Conservation (phyloP, 2,113 vertebrate species). For the Ploceus nigricollis region DNA sequence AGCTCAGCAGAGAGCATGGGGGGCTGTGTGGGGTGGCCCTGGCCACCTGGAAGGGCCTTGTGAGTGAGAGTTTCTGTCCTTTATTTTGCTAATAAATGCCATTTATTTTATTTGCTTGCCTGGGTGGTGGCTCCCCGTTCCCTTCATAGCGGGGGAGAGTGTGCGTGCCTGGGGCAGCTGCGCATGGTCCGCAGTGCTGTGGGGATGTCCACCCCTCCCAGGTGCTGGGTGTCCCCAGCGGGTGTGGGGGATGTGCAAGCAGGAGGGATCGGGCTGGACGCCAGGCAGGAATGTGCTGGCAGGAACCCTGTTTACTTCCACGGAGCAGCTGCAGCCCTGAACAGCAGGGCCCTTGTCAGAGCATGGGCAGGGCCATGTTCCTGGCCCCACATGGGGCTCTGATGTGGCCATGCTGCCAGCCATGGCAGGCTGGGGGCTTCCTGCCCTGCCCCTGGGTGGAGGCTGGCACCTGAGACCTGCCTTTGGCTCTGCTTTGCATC, state of each 20-base stretch:
- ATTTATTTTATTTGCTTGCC: conserved; percentile 30
- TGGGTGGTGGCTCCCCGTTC: not conserved
- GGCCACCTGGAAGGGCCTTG: not conserved
- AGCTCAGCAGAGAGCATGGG: not conserved
- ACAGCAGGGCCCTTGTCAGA: conserved; percentile 38
- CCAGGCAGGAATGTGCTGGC: conserved; percentile 61
- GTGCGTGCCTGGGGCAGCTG: not conserved
- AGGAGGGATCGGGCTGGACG: not conserved
- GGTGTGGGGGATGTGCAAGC: not conserved
- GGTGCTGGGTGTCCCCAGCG: not conserved
- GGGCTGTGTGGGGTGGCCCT: not conserved
- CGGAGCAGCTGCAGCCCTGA: not conserved
- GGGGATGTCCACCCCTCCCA: not conserved
- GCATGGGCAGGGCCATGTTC: not conserved
- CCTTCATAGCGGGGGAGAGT: rapidly evolving
- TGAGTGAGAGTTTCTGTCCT: not conserved
- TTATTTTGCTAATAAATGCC: conserved; percentile 62
- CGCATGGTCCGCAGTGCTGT: rapidly evolving
- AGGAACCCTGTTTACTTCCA: conserved; percentile 28
- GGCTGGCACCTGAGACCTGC: not conserved
- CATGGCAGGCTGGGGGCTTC: not conserved
- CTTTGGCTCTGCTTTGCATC: not conserved
- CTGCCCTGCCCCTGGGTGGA: not conserved
- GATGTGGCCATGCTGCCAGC: not conserved
- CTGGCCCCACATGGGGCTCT: not conserved